phyloP scores from a whole-genome alignment of 92 coral and sea anemone genomes.

The Porites rus region DNA sequence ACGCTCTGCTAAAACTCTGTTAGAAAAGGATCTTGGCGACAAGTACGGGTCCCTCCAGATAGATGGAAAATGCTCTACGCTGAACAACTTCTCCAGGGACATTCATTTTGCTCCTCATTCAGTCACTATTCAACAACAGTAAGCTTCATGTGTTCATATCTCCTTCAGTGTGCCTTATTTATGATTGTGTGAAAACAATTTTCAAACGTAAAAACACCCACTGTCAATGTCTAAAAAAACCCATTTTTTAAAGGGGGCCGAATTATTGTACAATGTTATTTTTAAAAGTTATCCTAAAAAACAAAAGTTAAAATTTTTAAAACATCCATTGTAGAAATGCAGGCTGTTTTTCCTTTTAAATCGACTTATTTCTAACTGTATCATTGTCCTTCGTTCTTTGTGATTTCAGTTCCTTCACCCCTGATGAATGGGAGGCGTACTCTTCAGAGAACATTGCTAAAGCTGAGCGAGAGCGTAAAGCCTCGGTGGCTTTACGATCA shows the following conservation, averaged over 20 bases:
- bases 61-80: slow-evolving; percentile 82
- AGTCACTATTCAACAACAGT: slow-evolving; percentile 96
- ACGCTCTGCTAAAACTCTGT: slow-evolving; percentile 91
- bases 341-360: too few species aligned
- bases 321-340: too few species aligned
- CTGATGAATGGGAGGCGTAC: slow-evolving; percentile 96
- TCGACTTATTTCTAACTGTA: neutral
- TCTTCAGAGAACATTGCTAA: slow-evolving; percentile 96
- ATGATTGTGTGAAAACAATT: too few species aligned
- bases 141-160: slow-evolving; percentile 24
- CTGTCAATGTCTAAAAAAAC: neutral
- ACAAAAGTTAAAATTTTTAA: too few species aligned
- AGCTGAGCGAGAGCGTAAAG: slow-evolving; percentile 96
- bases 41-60: slow-evolving; percentile 88
- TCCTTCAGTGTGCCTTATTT: neutral
- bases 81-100: slow-evolving; percentile 92
- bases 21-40: slow-evolving; percentile 94
- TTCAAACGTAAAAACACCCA: too few species aligned
- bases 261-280: too few species aligned
- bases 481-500: slow-evolving; percentile 92
- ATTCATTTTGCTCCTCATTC: slow-evolving; percentile 94
- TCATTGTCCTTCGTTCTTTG: neutral
- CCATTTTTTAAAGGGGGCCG: too few species aligned
- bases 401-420: slow-evolving; percentile 88
- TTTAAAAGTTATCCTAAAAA: too few species aligned